Conservation (phyloP, 1,140 invertebrate species). For the Saccostrea cuccullata region DNA sequence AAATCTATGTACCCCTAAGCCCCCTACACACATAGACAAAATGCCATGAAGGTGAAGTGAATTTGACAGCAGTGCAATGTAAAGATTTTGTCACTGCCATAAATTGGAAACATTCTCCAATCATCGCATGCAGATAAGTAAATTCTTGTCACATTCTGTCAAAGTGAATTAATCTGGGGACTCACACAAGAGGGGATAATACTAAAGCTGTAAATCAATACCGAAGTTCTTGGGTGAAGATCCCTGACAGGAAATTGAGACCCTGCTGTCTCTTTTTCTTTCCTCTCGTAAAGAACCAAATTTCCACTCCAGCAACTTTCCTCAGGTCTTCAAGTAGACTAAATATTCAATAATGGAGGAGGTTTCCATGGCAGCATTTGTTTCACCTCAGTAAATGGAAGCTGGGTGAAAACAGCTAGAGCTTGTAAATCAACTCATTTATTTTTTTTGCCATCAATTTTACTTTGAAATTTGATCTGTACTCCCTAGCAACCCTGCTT, state of each 20-base stretch:
- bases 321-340: constrained; percentile 18
- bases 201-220: neutral
- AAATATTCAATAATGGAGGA: constrained; percentile 24
- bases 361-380: constrained; percentile 25
- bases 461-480: too few species aligned
- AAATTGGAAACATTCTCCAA: neutral
- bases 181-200: neutral
- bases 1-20: neutral
- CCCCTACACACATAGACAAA: neutral
- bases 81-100: too few species aligned
- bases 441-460: neutral
- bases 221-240: neutral
- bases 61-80: neutral
- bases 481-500: too few species aligned
- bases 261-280: neutral
- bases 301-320: constrained; percentile 4
- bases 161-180: neutral
- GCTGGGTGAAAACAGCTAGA: neutral
- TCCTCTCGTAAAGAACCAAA: constrained; percentile 5
- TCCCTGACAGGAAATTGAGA: constrained; percentile 30
- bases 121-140: constrained; percentile 25
- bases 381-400: neutral
- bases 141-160: constrained; percentile 26
- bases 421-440: neutral
- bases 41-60: neutral